Evolutionary conservation across 2,888 invertebrate species (phyloP).

Genomic region (Coronaproctus castanopsis): DNA sequence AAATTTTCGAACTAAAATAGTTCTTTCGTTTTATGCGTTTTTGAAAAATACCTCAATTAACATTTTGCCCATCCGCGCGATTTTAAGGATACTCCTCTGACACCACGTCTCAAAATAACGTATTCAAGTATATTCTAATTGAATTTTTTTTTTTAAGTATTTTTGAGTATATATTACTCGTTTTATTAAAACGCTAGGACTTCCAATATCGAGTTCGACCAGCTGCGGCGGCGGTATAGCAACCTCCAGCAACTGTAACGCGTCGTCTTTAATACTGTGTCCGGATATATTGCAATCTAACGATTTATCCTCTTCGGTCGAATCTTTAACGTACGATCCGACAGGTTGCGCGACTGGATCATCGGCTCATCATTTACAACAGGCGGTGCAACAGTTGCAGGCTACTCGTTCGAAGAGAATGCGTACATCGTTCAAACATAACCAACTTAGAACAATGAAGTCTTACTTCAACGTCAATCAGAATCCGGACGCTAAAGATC

Average conservation of each 20-base stretch:
- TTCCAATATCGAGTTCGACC: too few species aligned
- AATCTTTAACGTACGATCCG: constrained; percentile 45
- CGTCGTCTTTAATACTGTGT: constrained; percentile 21
- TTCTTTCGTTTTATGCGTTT: too few species aligned
- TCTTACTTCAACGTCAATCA: constrained; percentile 97
- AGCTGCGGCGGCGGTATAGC: background rate
- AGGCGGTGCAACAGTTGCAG: constrained; percentile 17
- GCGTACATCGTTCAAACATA: constrained; percentile 98
- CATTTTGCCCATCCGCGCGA: too few species aligned
- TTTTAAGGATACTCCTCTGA: too few species aligned
- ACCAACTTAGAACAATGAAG: constrained; percentile 96
- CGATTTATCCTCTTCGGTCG: constrained; percentile 55
- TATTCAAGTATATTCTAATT: too few species aligned
- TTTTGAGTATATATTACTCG: too few species aligned
- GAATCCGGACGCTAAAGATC: constrained; percentile 97
- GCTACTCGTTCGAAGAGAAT: constrained; percentile 64
- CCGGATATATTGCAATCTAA: constrained; percentile 52
- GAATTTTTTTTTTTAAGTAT: too few species aligned
- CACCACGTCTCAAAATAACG: too few species aligned
- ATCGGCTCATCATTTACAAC: constrained; percentile 11
- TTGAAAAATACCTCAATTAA: too few species aligned
- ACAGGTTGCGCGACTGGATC: constrained; percentile 20
- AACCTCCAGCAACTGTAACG: background rate
- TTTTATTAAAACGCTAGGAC: too few species aligned
- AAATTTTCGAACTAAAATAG: too few species aligned